A percentile compares a stretch with the other conserved stretches of the same genome.
Conservation (phyloP, 2,888 invertebrate species). For the Smittia aterrima region DNA sequence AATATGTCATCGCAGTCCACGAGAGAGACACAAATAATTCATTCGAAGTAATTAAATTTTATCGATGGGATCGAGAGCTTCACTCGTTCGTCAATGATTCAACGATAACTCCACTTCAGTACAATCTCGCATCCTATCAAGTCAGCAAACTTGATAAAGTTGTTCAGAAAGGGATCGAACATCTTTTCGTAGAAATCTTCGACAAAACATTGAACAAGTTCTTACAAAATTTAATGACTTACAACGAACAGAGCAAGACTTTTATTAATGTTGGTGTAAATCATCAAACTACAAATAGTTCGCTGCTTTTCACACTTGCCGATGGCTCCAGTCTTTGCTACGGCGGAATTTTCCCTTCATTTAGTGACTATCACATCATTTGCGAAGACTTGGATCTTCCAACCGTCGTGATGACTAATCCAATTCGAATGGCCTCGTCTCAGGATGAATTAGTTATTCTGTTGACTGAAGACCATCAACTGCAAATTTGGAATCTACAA, state of each 20-base stretch:
- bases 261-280: too few species aligned
- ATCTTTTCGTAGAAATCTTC: slow-evolving; percentile 22
- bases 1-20: slow-evolving; percentile 17
- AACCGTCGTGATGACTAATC: background rate
- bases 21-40: background rate
- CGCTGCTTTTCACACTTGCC: background rate
- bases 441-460: background rate
- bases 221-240: background rate
- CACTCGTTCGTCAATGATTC: background rate
- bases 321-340: background rate
- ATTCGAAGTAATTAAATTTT: slow-evolving; percentile 3
- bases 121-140: background rate
- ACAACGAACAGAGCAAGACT: background rate
- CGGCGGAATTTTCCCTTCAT: slow-evolving; percentile 10
- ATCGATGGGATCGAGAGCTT: slow-evolving; percentile 8
- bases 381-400: background rate
- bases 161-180: background rate
- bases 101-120: background rate
- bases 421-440: slow-evolving; percentile 21
- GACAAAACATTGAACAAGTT: background rate
- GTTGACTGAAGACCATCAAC: slow-evolving; percentile 2
- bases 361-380: background rate
- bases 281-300: background rate
- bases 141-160: slow-evolving; percentile 26
- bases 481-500: slow-evolving; percentile 16